phyloP scores from a whole-genome alignment of 2,888 invertebrate genomes.

The Campoplex nolae region DNA sequence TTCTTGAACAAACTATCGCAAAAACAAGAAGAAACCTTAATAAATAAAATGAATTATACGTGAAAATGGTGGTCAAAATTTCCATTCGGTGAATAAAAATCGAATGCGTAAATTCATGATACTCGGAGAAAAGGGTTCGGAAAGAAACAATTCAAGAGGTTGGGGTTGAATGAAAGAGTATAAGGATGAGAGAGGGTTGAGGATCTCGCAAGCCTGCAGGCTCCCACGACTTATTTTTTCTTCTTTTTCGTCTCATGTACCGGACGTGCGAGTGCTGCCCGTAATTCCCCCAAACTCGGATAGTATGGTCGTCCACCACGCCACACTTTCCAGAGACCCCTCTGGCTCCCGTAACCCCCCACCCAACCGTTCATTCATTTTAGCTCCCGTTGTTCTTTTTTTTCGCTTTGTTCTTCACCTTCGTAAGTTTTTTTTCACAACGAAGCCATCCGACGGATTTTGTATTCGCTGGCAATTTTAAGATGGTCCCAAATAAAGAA shows the following conservation, averaged over 20 bases:
- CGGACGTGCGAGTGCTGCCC: conserved; percentile 58
- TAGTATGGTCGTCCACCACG: conserved; percentile 43
- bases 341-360: conserved; percentile 56
- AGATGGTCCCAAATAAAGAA: conserved; percentile 34
- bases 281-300: conserved; percentile 54
- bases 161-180: conserved; percentile 48
- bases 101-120: conserved; percentile 1
- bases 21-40: background rate
- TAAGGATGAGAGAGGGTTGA: conserved; percentile 43
- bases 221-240: conserved; percentile 51
- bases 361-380: conserved; percentile 55
- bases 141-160: conserved; percentile 42
- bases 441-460: conserved; percentile 34
- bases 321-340: conserved; percentile 49
- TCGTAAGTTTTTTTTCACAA: conserved; percentile 24
- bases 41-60: background rate
- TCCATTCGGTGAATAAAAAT: background rate
- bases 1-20: background rate
- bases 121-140: conserved; percentile 10
- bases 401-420: conserved; percentile 27
- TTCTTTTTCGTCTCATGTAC: conserved; percentile 56
- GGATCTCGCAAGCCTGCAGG: conserved; percentile 52
- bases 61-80: background rate
- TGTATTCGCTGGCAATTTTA: conserved; percentile 50
- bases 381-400: conserved; percentile 16